Evolutionary conservation across 2,888 invertebrate species (phyloP).

Genomic region (Meiosimyza platycephala): DNA sequence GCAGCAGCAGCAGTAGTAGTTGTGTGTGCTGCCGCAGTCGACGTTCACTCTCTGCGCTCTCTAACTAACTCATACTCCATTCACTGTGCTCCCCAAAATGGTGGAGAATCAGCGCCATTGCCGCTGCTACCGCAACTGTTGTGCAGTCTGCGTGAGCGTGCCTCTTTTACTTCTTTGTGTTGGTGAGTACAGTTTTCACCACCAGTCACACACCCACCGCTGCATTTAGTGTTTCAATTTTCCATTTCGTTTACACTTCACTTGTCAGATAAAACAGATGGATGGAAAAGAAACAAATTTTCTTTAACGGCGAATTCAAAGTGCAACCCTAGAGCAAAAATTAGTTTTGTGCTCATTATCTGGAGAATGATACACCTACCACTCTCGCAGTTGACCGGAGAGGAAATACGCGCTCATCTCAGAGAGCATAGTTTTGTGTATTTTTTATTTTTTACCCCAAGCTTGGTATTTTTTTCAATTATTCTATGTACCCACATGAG

Average conservation of each 20-base stretch:
- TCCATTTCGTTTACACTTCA: slow-evolving; percentile 20
- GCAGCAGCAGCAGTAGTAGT: background rate
- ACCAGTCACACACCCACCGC: background rate
- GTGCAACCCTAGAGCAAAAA: background rate
- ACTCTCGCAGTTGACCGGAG: too few species aligned
- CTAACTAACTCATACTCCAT: background rate
- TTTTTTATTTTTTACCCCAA: too few species aligned
- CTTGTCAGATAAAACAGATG: slow-evolving; percentile 10
- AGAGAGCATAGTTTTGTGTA: too few species aligned
- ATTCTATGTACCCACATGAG: too few species aligned
- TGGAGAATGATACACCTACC: too few species aligned
- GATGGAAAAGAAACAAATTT: slow-evolving; percentile 11
- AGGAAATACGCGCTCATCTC: too few species aligned
- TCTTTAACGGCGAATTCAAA: slow-evolving; percentile 18
- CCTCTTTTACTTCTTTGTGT: background rate
- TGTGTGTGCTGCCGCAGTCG: slow-evolving; percentile 9
- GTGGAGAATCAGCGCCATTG: background rate
- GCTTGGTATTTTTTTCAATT: too few species aligned
- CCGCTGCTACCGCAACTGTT: background rate
- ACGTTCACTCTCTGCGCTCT: slow-evolving; percentile 1
- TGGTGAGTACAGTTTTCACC: background rate
- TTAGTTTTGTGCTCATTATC: too few species aligned
- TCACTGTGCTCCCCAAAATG: background rate
- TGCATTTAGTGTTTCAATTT: slow-evolving; percentile 21
- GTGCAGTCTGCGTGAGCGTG: background rate